Evolutionary conservation across 2,113 vertebrate species (phyloP), one percentile per base, ranked within the genome.

Genomic region (Sakesphorus luctuosus): DNA sequence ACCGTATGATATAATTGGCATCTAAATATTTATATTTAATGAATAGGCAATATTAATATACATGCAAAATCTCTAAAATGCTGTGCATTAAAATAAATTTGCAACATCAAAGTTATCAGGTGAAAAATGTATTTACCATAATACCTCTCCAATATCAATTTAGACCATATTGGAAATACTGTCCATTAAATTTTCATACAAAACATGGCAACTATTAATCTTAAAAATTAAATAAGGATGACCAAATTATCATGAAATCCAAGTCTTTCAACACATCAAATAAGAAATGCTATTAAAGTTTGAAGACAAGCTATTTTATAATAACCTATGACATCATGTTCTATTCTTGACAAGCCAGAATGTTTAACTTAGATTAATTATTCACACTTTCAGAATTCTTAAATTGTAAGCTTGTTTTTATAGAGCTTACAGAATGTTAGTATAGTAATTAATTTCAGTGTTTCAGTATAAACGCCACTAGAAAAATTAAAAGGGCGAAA

Each of bases 301-400:
- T 66, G 53, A 55, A 90, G n/a, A 52, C 5, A 36, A 65, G 31
- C 44, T 43, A 58, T 38, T 92, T 79, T 79, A 72, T 61, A 75
- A 82, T 36, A 85, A 92, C 63, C 36, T 80, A 43, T 85, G 85
- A 73, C 55, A 47, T 35, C 4, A 11, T 87, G 62, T 87, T 95
- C 62, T 79, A 35, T 62, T 87, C 67, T 84, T 82, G 94, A 76
- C 56, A 84, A 71, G 38, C 17, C 81, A 85, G 56, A 94, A 87
- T 76, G 58, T 73, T 95, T 91, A 89, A 61, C 44, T 92, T 33
- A 9, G 50, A 76, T 72, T 87, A 88, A 81, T 84, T 93, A 80
- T 78, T 87, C 86, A 86, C 77, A 84, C 38, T 89, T 84, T 20
- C 62, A 75, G 29, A 87, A 89, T 84, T 72, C 36, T 67, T 47